Evolutionary conservation across 2,888 invertebrate genomes (phyloP).

Genomic region (Teleiodes luculella): DNA sequence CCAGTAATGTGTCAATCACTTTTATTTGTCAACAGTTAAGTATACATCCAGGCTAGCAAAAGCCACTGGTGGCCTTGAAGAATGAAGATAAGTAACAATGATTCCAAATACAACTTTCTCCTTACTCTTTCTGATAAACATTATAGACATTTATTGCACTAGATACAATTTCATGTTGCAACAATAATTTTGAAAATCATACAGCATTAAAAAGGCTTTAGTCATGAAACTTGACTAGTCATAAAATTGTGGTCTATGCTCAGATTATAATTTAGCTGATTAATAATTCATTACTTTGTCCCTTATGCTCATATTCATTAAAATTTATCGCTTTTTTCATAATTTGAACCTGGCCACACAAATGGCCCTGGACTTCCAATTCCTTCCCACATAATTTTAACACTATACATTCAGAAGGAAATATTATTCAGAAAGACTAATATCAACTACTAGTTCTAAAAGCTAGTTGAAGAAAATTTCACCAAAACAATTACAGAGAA

Average conservation of each 20-base stretch:
- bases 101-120: not conserved
- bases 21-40: slow-evolving; percentile 51
- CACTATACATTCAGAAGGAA: slow-evolving; percentile 22
- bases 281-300: too few relatives aligned
- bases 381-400: slow-evolving; percentile 1
- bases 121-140: slow-evolving; percentile 1
- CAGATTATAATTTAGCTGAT: not conserved
- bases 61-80: slow-evolving; percentile 17
- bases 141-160: slow-evolving; percentile 1
- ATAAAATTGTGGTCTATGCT: not conserved
- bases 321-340: not conserved
- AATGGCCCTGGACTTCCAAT: slow-evolving; percentile 1
- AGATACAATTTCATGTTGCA: not conserved
- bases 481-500: not conserved
- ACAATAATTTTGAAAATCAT: not conserved
- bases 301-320: too few relatives aligned
- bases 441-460: slow-evolving; percentile 36
- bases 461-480: slow-evolving; percentile 25
- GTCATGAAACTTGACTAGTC: too few relatives aligned
- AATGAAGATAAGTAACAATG: slow-evolving; percentile 5
- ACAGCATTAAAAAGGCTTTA: too few relatives aligned
- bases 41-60: slow-evolving; percentile 33
- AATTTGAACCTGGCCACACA: not conserved
- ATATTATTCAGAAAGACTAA: slow-evolving; percentile 24
- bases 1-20: slow-evolving; percentile 33